These are phyloP conservation scores for Rhea pennata DNA, from an alignment of 2,113 vertebrate species.

Conservation along the genomic window DNA sequence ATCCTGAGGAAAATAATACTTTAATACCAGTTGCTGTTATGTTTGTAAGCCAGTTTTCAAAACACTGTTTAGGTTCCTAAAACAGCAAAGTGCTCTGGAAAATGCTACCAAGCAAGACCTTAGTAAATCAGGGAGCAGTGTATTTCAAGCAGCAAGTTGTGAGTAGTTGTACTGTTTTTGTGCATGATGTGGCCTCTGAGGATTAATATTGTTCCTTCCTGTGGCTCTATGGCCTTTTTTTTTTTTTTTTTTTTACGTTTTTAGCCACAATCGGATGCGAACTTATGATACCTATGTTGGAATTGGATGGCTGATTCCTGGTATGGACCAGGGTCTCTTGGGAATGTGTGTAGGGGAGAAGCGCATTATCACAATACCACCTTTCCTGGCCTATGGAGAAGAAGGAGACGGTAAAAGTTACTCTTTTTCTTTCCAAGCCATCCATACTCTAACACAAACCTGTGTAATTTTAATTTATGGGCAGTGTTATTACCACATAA, in stretches of 20 bases:
- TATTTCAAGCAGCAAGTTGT: background rate
- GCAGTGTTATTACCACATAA: background rate
- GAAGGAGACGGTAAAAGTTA: slow-evolving; percentile 89
- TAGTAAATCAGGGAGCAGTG: background rate
- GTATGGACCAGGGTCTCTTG: slow-evolving; percentile 96
- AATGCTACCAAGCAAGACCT: background rate
- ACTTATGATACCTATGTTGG: slow-evolving; percentile 97
- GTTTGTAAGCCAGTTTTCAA: background rate
- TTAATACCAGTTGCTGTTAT: background rate
- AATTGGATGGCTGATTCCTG: slow-evolving; percentile 97
- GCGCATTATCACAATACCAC: slow-evolving; percentile 91
- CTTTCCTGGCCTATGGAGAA: slow-evolving; percentile 93
- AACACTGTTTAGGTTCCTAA: background rate
- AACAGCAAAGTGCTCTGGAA: background rate
- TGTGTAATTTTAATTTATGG: background rate
- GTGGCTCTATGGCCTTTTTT: background rate
- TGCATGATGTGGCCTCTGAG: background rate
- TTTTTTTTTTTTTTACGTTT: slow-evolving; percentile 59
- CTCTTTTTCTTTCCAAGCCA: background rate
- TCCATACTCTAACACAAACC: background rate
- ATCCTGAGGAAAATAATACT: background rate
- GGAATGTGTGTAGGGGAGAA: slow-evolving; percentile 97
- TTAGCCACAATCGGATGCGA: slow-evolving; percentile 93
- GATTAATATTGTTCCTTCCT: background rate
- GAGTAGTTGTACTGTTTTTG: background rate